Percentiles rank a stretch among this genome's conserved stretches.
phyloP scores from a whole-genome alignment of 2,113 vertebrate genomes.

The Corythoichthys intestinalis region DNA sequence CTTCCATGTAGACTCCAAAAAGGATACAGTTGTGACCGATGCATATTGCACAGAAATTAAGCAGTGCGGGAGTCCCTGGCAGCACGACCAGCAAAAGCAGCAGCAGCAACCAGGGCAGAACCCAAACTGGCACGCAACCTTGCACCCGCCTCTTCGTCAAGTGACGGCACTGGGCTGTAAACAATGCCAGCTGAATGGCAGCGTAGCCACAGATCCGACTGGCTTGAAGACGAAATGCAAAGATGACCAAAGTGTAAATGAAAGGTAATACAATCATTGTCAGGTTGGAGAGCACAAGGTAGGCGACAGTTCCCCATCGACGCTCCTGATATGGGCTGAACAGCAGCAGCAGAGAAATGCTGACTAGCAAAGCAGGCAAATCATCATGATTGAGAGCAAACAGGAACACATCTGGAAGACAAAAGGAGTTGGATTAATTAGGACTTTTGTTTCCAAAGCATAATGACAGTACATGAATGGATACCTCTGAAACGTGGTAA shows the following conservation, averaged over 20 bases:
- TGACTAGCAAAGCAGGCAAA: slow-evolving; percentile 70
- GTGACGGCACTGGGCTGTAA: slow-evolving; percentile 73
- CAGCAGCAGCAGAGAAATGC: slow-evolving; percentile 65
- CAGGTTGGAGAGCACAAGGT: slow-evolving; percentile 70
- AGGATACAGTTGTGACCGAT: slow-evolving; percentile 86
- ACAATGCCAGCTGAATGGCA: slow-evolving; percentile 76
- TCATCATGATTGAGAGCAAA: slow-evolving; percentile 77
- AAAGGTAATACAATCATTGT: slow-evolving; percentile 66
- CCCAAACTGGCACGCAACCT: slow-evolving; percentile 61
- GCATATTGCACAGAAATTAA: slow-evolving; percentile 80
- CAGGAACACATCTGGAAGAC: slow-evolving; percentile 73
- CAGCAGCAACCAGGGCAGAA: slow-evolving; percentile 74
- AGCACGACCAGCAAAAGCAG: slow-evolving; percentile 68
- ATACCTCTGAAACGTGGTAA: slow-evolving; percentile 71
- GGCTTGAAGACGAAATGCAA: slow-evolving; percentile 58
- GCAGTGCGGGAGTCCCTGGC: slow-evolving; percentile 71
- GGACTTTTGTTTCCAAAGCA: neutral
- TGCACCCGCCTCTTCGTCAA: slow-evolving; percentile 52
- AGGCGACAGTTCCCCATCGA: slow-evolving; percentile 75
- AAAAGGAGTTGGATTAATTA: neutral
- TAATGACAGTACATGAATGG: neutral
- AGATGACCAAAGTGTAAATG: slow-evolving; percentile 74
- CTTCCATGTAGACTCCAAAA: slow-evolving; percentile 9
- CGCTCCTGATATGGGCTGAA: slow-evolving; percentile 75
- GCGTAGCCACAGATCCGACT: slow-evolving; percentile 76